Percentiles rank a stretch among this genome's conserved stretches.
Evolutionary conservation across 2,888 invertebrate genomes (phyloP).

Genomic region (Chrysodeixis includens): DNA sequence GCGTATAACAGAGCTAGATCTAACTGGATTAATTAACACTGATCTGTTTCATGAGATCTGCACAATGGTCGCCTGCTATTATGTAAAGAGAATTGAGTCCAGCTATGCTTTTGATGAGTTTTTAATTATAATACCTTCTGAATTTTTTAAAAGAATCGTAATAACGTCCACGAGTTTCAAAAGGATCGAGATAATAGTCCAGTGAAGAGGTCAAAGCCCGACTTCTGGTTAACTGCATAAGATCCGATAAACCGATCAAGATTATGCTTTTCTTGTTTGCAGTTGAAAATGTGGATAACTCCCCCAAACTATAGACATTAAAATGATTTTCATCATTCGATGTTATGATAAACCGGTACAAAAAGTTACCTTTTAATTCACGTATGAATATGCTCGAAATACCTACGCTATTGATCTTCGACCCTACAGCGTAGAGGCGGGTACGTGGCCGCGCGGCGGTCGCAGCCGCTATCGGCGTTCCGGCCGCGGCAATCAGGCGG

Average conservation of each 20-base stretch:
- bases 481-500: conserved; percentile 40
- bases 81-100: not conserved
- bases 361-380: not conserved
- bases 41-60: conserved; percentile 1
- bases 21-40: conserved; percentile 4
- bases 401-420: conserved; percentile 44
- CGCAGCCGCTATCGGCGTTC: conserved; percentile 39
- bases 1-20: not conserved
- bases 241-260: too few species aligned
- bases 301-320: too few species aligned
- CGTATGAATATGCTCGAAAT: not conserved
- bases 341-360: too few species aligned
- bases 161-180: not conserved
- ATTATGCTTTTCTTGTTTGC: too few species aligned
- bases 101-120: not conserved
- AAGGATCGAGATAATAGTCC: not conserved
- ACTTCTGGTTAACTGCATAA: too few species aligned
- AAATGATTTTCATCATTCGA: too few species aligned
- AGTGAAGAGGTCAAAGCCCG: too few species aligned
- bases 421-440: conserved; percentile 32
- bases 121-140: conserved; percentile 1
- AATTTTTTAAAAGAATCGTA: not conserved
- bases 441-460: conserved; percentile 34
- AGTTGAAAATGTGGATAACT: too few species aligned
- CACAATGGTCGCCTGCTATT: not conserved